Evolutionary conservation across 2,888 invertebrate genomes (phyloP).

Genomic region (Isotomurus palustris): DNA sequence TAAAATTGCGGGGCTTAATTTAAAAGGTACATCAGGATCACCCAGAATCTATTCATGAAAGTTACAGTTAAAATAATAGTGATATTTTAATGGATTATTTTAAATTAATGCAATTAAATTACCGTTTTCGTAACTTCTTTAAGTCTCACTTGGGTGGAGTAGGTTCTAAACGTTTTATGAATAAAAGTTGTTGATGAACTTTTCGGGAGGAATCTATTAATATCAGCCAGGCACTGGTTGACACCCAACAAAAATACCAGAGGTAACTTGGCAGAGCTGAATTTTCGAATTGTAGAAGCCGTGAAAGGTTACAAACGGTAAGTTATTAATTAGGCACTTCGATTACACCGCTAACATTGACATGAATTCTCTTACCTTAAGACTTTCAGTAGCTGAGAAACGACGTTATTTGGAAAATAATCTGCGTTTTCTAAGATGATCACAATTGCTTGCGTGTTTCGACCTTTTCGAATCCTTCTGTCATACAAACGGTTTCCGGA

Average conservation of each 20-base stretch:
- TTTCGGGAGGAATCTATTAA: slow-evolving; percentile 25
- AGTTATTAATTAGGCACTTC: not conserved
- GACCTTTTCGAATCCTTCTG: not conserved
- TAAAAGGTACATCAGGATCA: slow-evolving; percentile 13
- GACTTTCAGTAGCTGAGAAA: slow-evolving; percentile 31
- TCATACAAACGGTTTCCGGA: not conserved
- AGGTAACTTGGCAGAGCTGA: slow-evolving; percentile 26
- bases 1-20: slow-evolving; percentile 29
- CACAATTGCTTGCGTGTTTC: slow-evolving; percentile 15
- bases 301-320: not conserved
- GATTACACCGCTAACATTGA: slow-evolving; percentile 1
- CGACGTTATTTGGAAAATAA: slow-evolving; percentile 24
- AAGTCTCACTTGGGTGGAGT: slow-evolving; percentile 20
- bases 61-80: not conserved
- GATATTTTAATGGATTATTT: not conserved
- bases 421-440: slow-evolving; percentile 41
- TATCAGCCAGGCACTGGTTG: slow-evolving; percentile 20
- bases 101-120: not conserved
- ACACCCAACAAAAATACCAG: slow-evolving; percentile 34
- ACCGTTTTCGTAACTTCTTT: slow-evolving; percentile 30
- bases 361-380: slow-evolving; percentile 26
- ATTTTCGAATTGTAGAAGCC: slow-evolving; percentile 5
- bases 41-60: slow-evolving; percentile 25
- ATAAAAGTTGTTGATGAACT: slow-evolving; percentile 28
- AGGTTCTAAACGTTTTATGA: slow-evolving; percentile 27